Evolutionary conservation across 2,888 invertebrate genomes (phyloP).

Genomic region (Rotaria socialis): DNA sequence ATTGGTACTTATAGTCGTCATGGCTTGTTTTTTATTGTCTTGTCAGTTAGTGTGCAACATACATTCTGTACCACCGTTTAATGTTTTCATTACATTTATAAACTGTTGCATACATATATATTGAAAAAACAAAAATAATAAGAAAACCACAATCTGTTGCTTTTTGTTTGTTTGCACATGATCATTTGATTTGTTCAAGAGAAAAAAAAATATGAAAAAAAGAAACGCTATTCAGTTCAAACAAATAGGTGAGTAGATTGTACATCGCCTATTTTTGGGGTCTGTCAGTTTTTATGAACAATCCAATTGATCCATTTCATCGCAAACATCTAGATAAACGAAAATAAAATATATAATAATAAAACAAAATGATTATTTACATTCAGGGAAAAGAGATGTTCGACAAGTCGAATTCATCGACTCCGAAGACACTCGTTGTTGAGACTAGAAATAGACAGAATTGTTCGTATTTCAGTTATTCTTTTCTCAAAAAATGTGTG

Average conservation of each 20-base stretch:
- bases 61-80: too few relatives aligned
- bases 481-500: neutral
- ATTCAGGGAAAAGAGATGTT: neutral
- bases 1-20: too few relatives aligned
- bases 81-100: too few relatives aligned
- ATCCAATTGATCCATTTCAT: slow-evolving; percentile 18
- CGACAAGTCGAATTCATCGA: neutral
- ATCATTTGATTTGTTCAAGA: neutral
- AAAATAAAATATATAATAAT: neutral
- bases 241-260: neutral
- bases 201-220: neutral
- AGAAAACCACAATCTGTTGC: neutral
- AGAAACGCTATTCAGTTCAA: neutral
- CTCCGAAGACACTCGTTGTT: neutral
- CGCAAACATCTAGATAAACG: neutral
- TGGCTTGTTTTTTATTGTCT: too few relatives aligned
- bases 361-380: neutral
- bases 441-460: neutral
- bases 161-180: neutral
- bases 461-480: too few relatives aligned
- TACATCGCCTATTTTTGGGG: neutral
- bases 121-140: neutral
- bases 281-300: neutral
- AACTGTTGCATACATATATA: too few relatives aligned
- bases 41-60: too few relatives aligned